Percentiles rank a stretch among this genome's conserved stretches.
Conservation (phyloP, 2,888 invertebrate genomes). For the Spialia ferax region DNA sequence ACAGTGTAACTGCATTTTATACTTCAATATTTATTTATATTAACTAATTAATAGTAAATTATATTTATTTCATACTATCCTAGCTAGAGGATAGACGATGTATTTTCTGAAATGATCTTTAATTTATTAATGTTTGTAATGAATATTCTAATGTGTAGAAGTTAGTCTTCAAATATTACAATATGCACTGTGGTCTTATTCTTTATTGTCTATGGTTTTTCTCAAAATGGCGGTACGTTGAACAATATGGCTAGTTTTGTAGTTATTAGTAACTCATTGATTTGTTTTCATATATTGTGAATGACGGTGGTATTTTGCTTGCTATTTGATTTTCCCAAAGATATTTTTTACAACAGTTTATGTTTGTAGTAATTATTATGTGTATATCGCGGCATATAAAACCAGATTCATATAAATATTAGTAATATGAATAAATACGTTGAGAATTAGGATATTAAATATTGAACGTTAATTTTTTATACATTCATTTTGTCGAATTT, state of each 20-base stretch:
- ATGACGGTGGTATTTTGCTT: background rate
- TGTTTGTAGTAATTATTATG: background rate
- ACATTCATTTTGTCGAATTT: too few species aligned
- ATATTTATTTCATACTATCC: slow-evolving; percentile 35
- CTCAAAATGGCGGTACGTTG: background rate
- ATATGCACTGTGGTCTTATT: background rate
- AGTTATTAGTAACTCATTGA: too few species aligned
- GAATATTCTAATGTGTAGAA: slow-evolving; percentile 9
- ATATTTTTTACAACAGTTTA: background rate
- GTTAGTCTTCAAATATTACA: background rate
- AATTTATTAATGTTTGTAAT: slow-evolving; percentile 26
- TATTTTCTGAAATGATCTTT: slow-evolving; percentile 35
- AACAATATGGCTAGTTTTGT: background rate
- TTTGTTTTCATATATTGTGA: too few species aligned
- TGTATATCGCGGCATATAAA: too few species aligned
- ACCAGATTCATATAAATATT: too few species aligned
- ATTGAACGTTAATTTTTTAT: too few species aligned
- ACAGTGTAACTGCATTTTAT: slow-evolving; percentile 35
- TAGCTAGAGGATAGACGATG: slow-evolving; percentile 26
- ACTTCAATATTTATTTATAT: slow-evolving; percentile 19
- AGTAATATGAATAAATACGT: too few species aligned
- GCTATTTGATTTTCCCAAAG: background rate
- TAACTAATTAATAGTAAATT: slow-evolving; percentile 14
- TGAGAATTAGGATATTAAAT: too few species aligned
- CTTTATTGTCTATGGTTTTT: background rate